Evolutionary conservation across 2,113 vertebrate genomes (phyloP).

Genomic region (Hoplias malabaricus): DNA sequence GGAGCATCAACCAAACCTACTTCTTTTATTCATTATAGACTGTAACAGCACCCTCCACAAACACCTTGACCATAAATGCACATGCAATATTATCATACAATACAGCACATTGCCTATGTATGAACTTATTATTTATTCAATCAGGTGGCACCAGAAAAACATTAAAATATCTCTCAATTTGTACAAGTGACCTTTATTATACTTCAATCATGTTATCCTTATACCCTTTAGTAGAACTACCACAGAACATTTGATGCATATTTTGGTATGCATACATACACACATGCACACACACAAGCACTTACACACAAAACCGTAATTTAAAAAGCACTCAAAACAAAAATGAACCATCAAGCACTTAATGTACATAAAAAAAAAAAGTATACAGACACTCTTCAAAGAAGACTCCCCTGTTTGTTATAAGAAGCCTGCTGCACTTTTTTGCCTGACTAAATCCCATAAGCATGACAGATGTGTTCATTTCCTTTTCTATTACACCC

Average conservation of each 20-base stretch:
- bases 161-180: too few species aligned
- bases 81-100: too few species aligned
- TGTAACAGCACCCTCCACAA: too few species aligned
- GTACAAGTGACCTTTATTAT: too few species aligned
- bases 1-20: too few species aligned
- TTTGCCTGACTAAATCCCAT: slow-evolving; percentile 43
- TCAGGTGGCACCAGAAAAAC: too few species aligned
- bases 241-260: slow-evolving; percentile 1
- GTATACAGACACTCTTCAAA: neutral
- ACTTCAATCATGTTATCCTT: too few species aligned
- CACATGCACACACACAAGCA: slow-evolving; percentile 1
- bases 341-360: neutral
- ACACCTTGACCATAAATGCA: too few species aligned
- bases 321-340: neutral
- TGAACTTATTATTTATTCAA: too few species aligned
- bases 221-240: too few species aligned
- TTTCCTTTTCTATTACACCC: slow-evolving; percentile 71
- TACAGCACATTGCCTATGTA: too few species aligned
- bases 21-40: too few species aligned
- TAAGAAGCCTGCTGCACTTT: neutral
- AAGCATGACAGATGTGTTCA: slow-evolving; percentile 67
- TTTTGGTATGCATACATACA: neutral
- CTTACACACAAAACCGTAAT: neutral
- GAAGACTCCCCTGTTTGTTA: neutral
- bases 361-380: slow-evolving; percentile 4